A percentile compares a stretch with the other conserved stretches of the same genome.
Conservation (phyloP, 2,113 vertebrate species). For the Nanorana parkeri region DNA sequence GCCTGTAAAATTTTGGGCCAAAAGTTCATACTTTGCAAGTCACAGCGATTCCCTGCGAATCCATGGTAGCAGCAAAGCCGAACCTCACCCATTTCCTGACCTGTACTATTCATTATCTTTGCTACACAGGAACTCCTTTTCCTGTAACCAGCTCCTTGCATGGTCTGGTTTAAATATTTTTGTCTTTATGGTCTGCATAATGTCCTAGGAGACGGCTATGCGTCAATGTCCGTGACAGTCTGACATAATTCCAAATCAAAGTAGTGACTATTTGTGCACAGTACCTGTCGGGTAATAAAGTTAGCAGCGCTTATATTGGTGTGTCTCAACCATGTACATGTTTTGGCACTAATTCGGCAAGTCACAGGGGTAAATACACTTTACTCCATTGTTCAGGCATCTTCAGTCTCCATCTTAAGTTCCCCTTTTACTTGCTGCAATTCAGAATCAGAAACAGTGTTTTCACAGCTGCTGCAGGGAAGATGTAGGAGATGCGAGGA, state of each 20-base stretch:
- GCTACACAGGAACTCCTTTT: too few relatives aligned
- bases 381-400: neutral
- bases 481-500: neutral
- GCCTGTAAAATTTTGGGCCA: too few relatives aligned
- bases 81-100: too few relatives aligned
- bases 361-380: conserved; percentile 11
- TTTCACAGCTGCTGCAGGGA: conserved; percentile 10
- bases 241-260: conserved; percentile 5
- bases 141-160: too few relatives aligned
- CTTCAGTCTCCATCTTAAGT: neutral
- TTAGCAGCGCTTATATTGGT: conserved; percentile 4
- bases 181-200: conserved; percentile 8
- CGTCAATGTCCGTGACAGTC: neutral
- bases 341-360: conserved; percentile 27
- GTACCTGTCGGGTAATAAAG: conserved; percentile 16
- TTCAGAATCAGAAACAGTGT: neutral
- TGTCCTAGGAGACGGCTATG: neutral
- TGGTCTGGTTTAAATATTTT: too few relatives aligned
- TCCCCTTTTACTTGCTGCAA: neutral
- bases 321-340: conserved; percentile 13
- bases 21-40: too few relatives aligned
- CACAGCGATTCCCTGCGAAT: too few relatives aligned
- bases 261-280: conserved; percentile 14
- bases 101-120: too few relatives aligned
- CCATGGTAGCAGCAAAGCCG: too few relatives aligned